phyloP scores from a whole-genome alignment of 2,888 invertebrate genomes.

The Drosophila niveifrons region DNA sequence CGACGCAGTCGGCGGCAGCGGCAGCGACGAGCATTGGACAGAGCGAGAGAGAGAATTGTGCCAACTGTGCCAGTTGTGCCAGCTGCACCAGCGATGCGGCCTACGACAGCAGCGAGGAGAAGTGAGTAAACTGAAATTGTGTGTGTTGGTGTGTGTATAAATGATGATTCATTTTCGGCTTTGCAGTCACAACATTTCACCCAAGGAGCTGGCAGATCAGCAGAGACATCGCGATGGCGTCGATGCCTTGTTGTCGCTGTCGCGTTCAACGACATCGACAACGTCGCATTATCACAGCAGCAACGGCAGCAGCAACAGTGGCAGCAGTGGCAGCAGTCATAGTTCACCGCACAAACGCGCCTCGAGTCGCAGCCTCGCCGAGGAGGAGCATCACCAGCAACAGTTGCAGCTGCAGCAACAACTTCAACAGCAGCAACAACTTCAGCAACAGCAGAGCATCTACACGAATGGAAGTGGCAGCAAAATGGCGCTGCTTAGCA shows the following conservation, averaged over 20 bases:
- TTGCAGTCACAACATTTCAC: conserved; percentile 82
- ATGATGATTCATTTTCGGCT: not conserved
- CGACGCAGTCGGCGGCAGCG: conserved; percentile 17
- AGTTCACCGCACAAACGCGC: conserved; percentile 84
- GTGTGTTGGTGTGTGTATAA: not conserved
- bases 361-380: conserved; percentile 81
- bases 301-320: conserved; percentile 73
- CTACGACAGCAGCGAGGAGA: conserved; percentile 87
- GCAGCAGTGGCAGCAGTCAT: conserved; percentile 73
- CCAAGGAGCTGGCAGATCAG: conserved; percentile 88
- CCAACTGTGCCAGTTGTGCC: conserved; percentile 81
- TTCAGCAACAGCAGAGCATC: conserved; percentile 40
- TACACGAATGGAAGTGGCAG: conserved; percentile 61
- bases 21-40: conserved; percentile 56
- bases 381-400: conserved; percentile 60
- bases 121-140: conserved; percentile 80
- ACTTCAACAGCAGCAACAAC: conserved; percentile 38
- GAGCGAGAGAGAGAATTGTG: conserved; percentile 84
- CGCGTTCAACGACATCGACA: conserved; percentile 88
- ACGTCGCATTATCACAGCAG: conserved; percentile 68
- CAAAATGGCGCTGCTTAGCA: conserved; percentile 80
- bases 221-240: conserved; percentile 92
- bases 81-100: conserved; percentile 85
- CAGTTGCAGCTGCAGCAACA: conserved; percentile 38
- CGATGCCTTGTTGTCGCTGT: conserved; percentile 91